Percentiles rank a stretch among this genome's conserved stretches.
These are phyloP conservation scores for Chelonus insularis DNA, from an alignment of 1,140 invertebrate genomes.

Conservation along the genomic window DNA sequence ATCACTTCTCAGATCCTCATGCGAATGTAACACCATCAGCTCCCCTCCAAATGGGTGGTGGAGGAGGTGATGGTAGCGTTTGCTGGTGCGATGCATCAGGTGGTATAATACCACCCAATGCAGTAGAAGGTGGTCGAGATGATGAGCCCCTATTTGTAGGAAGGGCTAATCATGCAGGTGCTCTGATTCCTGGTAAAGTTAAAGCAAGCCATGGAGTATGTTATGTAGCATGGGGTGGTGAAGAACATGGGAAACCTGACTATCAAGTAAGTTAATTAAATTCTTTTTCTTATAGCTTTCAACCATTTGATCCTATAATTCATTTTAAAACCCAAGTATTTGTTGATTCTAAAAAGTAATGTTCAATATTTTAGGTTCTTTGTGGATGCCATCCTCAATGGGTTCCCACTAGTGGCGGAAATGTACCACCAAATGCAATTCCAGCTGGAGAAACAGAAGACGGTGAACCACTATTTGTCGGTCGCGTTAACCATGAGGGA, in stretches of 20 bases:
- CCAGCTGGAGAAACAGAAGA: slow-evolving; percentile 74
- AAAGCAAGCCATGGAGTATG: slow-evolving; percentile 71
- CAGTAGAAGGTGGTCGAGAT: slow-evolving; percentile 73
- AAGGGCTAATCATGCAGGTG: slow-evolving; percentile 73
- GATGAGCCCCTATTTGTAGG: slow-evolving; percentile 75
- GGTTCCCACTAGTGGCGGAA: slow-evolving; percentile 65
- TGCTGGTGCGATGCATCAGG: slow-evolving; percentile 70
- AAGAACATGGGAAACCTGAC: slow-evolving; percentile 71
- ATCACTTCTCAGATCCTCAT: slow-evolving; percentile 33
- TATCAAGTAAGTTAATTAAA: slow-evolving; percentile 67
- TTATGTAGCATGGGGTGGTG: slow-evolving; percentile 79
- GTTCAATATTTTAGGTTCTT: slow-evolving; percentile 59
- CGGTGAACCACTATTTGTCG: slow-evolving; percentile 74
- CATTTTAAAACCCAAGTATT: too few relatives aligned
- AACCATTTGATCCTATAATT: slow-evolving; percentile 9
- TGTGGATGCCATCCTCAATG: slow-evolving; percentile 65
- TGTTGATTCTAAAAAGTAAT: too few relatives aligned
- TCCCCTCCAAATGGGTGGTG: slow-evolving; percentile 38
- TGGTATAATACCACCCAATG: slow-evolving; percentile 71
- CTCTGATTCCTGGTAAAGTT: slow-evolving; percentile 78
- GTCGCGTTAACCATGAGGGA: slow-evolving; percentile 69
- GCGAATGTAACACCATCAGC: slow-evolving; percentile 38
- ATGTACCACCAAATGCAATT: slow-evolving; percentile 72
- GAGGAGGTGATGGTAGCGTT: slow-evolving; percentile 25
- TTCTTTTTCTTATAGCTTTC: neutral